These are phyloP conservation scores for Drosophila mimetica DNA, from an alignment of 2,888 invertebrate genomes.

Conservation along the genomic window DNA sequence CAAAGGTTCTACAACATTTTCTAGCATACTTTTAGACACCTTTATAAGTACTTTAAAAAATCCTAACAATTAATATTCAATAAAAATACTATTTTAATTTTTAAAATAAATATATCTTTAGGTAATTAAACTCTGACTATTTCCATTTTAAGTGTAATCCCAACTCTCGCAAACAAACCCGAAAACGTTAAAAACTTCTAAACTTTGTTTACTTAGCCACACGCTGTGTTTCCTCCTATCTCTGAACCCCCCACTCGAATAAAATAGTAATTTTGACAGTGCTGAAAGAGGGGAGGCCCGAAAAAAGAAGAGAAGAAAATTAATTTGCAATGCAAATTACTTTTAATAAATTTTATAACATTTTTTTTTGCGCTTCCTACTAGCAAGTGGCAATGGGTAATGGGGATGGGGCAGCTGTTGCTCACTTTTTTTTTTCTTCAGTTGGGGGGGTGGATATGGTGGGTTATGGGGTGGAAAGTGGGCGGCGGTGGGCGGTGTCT, in stretches of 20 bases:
- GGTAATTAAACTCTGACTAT: neutral
- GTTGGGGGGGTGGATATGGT: neutral
- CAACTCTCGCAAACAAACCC: constrained; percentile 9
- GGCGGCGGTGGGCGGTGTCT: constrained; percentile 20
- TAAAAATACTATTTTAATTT: too few relatives aligned
- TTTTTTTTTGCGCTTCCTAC: constrained; percentile 25
- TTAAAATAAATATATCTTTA: too few relatives aligned
- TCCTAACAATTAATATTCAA: too few relatives aligned
- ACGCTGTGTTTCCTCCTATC: constrained; percentile 26
- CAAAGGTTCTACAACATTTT: too few relatives aligned
- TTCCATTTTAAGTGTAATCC: constrained; percentile 5
- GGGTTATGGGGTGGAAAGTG: constrained; percentile 12
- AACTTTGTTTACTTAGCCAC: constrained; percentile 51
- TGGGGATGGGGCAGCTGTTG: constrained; percentile 42
- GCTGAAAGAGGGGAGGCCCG: constrained; percentile 15
- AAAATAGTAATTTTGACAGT: constrained; percentile 67
- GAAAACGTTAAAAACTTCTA: constrained; percentile 33
- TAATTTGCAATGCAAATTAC: constrained; percentile 74
- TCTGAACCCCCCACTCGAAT: constrained; percentile 57
- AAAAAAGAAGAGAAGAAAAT: constrained; percentile 63
- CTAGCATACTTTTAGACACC: too few relatives aligned
- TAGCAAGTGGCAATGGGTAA: constrained; percentile 4
- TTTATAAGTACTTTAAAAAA: too few relatives aligned
- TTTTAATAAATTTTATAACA: constrained; percentile 50
- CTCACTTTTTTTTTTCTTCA: constrained; percentile 32